Evolutionary conservation across 2,797 vertebrate genomes (phyloP).

Genomic region (Otus scops): DNA sequence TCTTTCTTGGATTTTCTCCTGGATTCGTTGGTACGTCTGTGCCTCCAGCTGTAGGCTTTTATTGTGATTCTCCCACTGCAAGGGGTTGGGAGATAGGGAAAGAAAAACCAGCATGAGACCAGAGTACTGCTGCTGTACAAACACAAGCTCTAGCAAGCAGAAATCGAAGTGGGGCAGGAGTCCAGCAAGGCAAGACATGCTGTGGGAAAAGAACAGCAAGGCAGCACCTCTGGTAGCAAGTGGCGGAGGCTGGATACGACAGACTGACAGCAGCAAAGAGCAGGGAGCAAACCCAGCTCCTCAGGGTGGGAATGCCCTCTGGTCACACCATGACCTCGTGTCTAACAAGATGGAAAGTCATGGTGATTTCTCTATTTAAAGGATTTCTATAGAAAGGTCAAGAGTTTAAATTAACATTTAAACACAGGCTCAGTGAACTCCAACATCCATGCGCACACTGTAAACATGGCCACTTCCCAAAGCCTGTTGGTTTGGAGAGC

Average conservation of each 20-base stretch:
- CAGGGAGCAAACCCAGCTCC: neutral
- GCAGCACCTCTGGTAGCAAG: conserved; percentile 28
- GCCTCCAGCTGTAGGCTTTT: conserved; percentile 98
- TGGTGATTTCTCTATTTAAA: neutral
- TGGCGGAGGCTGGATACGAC: neutral
- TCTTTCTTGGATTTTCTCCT: conserved; percentile 98
- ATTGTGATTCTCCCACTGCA: conserved; percentile 99
- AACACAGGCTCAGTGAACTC: neutral
- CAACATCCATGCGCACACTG: neutral
- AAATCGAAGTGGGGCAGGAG: neutral
- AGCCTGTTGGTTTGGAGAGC: neutral
- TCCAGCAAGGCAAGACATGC: conserved; percentile 39
- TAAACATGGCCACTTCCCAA: neutral
- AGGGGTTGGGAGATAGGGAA: neutral
- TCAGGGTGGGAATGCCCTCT: neutral
- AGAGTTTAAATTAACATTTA: conserved; percentile 3
- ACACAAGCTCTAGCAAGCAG: conserved; percentile 59
- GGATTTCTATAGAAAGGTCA: neutral
- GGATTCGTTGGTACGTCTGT: conserved; percentile 97
- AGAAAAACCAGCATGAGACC: neutral
- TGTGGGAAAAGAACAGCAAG: conserved; percentile 16
- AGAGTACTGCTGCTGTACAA: neutral
- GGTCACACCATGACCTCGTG: neutral
- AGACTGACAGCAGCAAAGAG: neutral
- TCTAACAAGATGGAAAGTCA: neutral